Conservation (phyloP, 2,888 invertebrate species). For the Limnephilus lunatus region DNA sequence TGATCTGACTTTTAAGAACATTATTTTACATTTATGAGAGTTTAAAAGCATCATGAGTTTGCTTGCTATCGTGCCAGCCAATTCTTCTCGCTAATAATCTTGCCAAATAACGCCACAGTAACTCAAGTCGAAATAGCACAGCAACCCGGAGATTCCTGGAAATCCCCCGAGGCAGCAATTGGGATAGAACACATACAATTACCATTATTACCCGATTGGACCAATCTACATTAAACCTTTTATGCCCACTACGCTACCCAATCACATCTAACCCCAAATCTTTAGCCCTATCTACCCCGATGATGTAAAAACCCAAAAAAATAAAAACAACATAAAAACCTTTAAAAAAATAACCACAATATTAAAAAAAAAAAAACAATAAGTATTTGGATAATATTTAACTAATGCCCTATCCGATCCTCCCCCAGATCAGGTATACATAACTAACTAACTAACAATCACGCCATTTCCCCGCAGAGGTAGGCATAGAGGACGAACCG, state of each 20-base stretch:
- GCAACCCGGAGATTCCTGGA: background rate
- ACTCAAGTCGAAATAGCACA: background rate
- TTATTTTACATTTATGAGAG: background rate
- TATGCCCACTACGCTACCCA: constrained; percentile 8
- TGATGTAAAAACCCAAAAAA: background rate
- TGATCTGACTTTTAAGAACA: background rate
- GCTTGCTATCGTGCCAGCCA: background rate
- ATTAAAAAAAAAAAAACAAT: too few species aligned
- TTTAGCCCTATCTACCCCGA: background rate
- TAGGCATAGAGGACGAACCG: too few species aligned
- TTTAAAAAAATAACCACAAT: background rate
- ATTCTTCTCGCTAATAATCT: background rate
- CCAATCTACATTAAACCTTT: constrained; percentile 23
- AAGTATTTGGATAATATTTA: too few species aligned
- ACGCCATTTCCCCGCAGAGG: too few species aligned
- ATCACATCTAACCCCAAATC: background rate
- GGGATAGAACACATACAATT: constrained; percentile 11
- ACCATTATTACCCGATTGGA: constrained; percentile 24
- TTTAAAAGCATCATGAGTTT: background rate
- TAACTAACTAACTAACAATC: too few species aligned
- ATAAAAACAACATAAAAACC: background rate
- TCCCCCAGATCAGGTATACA: too few species aligned
- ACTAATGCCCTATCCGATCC: too few species aligned
- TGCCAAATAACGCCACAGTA: background rate
- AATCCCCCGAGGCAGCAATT: background rate